Percentiles rank a stretch among this genome's conserved stretches.
Conservation (phyloP, 2,888 invertebrate genomes). For the Leptinotarsa haldemani region DNA sequence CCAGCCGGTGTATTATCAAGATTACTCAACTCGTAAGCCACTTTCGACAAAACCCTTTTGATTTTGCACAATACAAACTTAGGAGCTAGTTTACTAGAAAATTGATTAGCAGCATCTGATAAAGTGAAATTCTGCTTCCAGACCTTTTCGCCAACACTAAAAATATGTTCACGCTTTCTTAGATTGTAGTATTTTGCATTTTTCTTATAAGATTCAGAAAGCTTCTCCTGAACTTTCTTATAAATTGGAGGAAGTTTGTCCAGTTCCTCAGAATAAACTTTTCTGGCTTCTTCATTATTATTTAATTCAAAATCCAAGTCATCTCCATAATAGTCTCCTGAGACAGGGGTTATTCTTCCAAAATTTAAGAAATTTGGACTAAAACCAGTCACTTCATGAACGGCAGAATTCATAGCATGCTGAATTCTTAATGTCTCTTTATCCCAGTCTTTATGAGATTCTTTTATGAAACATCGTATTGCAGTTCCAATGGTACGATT, state of each 20-base stretch:
- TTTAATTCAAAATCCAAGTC: slow-evolving; percentile 3
- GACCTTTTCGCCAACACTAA: slow-evolving; percentile 22
- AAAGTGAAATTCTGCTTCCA: slow-evolving; percentile 10
- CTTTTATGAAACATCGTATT: slow-evolving; percentile 5
- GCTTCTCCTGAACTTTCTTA: slow-evolving; percentile 9
- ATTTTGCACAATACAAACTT: slow-evolving; percentile 19
- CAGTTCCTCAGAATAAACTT: not conserved
- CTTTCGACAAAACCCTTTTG: slow-evolving; percentile 13
- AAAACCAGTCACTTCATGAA: slow-evolving; percentile 5
- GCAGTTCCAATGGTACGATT: slow-evolving; percentile 16
- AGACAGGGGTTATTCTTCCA: not conserved
- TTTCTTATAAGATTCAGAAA: slow-evolving; percentile 9
- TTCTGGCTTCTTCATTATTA: not conserved
- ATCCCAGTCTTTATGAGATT: slow-evolving; percentile 16
- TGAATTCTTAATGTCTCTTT: slow-evolving; percentile 2
- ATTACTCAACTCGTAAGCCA: slow-evolving; percentile 28
- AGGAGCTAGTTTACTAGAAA: slow-evolving; percentile 13
- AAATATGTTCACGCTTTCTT: slow-evolving; percentile 17
- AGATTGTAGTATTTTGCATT: not conserved
- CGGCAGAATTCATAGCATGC: slow-evolving; percentile 14
- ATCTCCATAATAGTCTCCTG: not conserved
- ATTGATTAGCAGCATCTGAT: slow-evolving; percentile 13
- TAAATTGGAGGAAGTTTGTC: not conserved
- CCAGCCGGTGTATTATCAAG: slow-evolving; percentile 16
- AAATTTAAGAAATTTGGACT: not conserved